These are phyloP conservation scores for Pangasianodon hypophthalmus DNA, from an alignment of 2,113 vertebrate species.

Conservation along the genomic window DNA sequence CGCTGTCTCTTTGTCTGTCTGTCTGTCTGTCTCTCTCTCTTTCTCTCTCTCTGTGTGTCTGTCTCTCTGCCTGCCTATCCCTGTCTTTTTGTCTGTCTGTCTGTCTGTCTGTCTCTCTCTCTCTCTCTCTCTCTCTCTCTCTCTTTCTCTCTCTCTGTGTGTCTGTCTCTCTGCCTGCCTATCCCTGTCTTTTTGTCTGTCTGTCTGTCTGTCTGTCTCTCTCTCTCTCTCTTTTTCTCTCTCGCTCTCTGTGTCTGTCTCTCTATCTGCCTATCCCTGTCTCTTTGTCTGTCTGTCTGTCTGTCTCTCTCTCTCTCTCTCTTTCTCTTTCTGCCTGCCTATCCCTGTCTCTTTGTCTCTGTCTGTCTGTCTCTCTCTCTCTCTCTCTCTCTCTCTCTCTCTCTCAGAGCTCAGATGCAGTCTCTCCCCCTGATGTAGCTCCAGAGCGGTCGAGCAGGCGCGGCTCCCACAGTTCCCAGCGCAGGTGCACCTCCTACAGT, in stretches of 20 bases:
- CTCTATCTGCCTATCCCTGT: background rate
- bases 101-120: background rate
- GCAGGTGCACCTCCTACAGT: conserved; percentile 63
- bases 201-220: too few species aligned
- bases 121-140: conserved; percentile 15
- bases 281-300: background rate
- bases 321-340: too few species aligned
- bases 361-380: conserved; percentile 9
- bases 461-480: conserved; percentile 63
- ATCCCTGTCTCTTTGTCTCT: background rate
- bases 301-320: background rate
- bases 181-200: background rate
- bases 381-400: background rate
- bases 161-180: background rate
- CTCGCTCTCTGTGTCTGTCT: background rate
- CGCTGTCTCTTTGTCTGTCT: too few species aligned
- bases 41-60: background rate
- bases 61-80: background rate
- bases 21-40: background rate
- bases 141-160: conserved; percentile 21
- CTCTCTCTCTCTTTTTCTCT: background rate
- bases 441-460: conserved; percentile 59
- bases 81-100: background rate
- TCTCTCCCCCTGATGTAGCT: conserved; percentile 59
- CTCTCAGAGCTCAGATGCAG: conserved; percentile 66